Conservation (phyloP, 2,888 invertebrate genomes). For the Lasioglossum marginatum region DNA sequence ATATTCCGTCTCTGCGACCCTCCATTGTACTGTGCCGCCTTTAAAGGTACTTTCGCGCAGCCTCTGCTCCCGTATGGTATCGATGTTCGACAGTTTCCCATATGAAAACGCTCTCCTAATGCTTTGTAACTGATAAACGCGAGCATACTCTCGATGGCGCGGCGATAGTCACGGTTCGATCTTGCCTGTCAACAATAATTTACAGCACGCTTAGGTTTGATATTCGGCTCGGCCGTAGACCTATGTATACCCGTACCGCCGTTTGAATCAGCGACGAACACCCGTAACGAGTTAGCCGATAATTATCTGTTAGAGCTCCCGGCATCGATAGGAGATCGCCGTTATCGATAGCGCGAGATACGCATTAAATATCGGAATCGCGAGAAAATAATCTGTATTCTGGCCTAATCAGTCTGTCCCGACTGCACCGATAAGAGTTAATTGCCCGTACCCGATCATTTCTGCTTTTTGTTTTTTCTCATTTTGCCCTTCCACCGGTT, state of each 20-base stretch:
- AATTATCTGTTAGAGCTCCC: slow-evolving; percentile 36
- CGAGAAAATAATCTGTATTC: slow-evolving; percentile 31
- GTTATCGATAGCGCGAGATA: slow-evolving; percentile 20
- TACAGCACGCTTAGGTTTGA: neutral
- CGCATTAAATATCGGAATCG: slow-evolving; percentile 36
- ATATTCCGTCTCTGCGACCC: slow-evolving; percentile 45
- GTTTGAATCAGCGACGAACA: neutral
- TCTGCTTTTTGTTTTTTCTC: neutral
- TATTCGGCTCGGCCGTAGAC: neutral
- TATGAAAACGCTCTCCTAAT: neutral
- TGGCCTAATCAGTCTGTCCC: slow-evolving; percentile 31
- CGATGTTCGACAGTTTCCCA: slow-evolving; percentile 42
- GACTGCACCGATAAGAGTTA: slow-evolving; percentile 38
- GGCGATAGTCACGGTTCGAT: slow-evolving; percentile 15
- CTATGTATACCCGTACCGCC: neutral
- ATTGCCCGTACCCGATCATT: slow-evolving; percentile 1
- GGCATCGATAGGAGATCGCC: slow-evolving; percentile 34
- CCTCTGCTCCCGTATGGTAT: slow-evolving; percentile 13
- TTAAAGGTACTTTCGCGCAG: slow-evolving; percentile 45
- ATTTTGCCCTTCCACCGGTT: neutral
- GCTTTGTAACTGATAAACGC: slow-evolving; percentile 4
- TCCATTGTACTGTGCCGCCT: slow-evolving; percentile 64
- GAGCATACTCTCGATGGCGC: neutral
- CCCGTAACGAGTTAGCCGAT: slow-evolving; percentile 10
- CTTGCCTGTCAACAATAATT: slow-evolving; percentile 10